phyloP scores from a whole-genome alignment of 2,797 vertebrate genomes.

The Heterohyrax brucei region DNA sequence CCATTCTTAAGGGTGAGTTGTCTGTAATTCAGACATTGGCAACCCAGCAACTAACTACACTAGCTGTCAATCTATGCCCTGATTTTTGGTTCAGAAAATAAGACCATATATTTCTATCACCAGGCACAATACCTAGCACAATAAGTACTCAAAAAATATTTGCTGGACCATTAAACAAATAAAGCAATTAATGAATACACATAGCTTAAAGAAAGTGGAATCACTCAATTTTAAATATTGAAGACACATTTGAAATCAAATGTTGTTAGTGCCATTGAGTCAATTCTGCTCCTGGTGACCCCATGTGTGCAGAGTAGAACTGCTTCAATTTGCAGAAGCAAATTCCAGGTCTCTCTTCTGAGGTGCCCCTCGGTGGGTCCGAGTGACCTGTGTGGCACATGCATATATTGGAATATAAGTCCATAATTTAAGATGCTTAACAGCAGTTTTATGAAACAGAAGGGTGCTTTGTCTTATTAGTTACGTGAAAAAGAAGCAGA shows the following conservation, averaged over 20 bases:
- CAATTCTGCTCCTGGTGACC: not conserved
- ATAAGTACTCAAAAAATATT: not conserved
- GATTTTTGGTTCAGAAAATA: conserved; percentile 1
- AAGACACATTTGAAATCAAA: not conserved
- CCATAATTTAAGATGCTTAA: not conserved
- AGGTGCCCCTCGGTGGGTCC: not conserved
- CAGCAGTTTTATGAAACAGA: not conserved
- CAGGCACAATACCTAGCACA: not conserved
- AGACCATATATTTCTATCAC: not conserved
- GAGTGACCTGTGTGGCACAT: not conserved
- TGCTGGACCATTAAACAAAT: not conserved
- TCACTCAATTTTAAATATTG: not conserved
- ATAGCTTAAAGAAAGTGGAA: not conserved
- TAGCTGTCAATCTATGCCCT: not conserved
- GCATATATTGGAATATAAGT: not conserved
- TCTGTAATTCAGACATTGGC: too few relatives aligned
- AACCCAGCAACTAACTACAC: too few relatives aligned
- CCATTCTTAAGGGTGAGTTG: too few relatives aligned
- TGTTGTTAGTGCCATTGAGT: not conserved
- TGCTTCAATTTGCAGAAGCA: not conserved
- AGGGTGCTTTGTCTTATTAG: not conserved
- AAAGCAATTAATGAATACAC: not conserved
- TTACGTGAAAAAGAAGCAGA: not conserved
- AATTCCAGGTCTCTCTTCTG: not conserved
- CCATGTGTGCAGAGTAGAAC: too few relatives aligned